Evolutionary conservation across 2,797 vertebrate genomes (phyloP).

Genomic region (Psittacula derbiana): DNA sequence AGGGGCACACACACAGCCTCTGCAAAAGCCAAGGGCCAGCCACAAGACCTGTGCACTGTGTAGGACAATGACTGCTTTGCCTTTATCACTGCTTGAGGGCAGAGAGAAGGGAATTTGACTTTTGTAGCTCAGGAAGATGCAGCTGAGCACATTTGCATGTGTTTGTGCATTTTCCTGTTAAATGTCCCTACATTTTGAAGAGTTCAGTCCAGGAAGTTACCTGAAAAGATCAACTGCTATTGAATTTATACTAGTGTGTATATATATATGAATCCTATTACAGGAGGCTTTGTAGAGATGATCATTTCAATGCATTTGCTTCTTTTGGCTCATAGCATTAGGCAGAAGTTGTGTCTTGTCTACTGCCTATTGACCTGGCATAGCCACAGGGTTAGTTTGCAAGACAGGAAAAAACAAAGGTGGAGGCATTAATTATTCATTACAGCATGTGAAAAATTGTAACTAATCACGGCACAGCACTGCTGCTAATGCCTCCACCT

Average conservation of each 20-base stretch:
- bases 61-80: not conserved
- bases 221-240: not conserved
- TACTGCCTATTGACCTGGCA: not conserved
- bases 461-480: not conserved
- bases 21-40: not conserved
- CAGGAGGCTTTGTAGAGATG: not conserved
- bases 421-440: conserved; percentile 18
- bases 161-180: not conserved
- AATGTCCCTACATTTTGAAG: not conserved
- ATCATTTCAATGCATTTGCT: not conserved
- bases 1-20: rapidly evolving
- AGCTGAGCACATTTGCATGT: not conserved
- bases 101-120: not conserved
- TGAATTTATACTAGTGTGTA: not conserved
- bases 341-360: not conserved
- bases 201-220: not conserved
- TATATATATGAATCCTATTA: not conserved
- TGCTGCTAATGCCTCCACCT: conserved; percentile 38
- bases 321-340: not conserved
- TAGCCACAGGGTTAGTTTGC: not conserved
- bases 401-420: not conserved
- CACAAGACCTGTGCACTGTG: not conserved
- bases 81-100: not conserved
- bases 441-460: conserved; percentile 10
- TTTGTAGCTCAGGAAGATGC: not conserved